These are phyloP conservation scores for Erythrolamprus reginae DNA, from an alignment of 2,113 vertebrate genomes.

Conservation along the genomic window DNA sequence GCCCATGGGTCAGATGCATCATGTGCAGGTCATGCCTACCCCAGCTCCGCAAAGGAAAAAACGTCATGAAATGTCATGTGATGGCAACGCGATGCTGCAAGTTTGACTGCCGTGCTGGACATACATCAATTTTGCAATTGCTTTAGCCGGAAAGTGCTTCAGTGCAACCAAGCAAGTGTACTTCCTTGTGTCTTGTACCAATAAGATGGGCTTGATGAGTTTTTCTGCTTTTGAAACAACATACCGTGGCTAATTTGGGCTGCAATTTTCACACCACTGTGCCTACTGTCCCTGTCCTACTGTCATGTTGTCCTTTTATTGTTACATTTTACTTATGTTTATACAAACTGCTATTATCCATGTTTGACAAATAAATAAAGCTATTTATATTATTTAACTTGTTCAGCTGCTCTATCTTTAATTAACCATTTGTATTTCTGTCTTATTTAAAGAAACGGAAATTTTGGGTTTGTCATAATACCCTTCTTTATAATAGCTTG, in stretches of 20 bases:
- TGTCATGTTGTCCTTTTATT: too few relatives aligned
- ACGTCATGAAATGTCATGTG: fast-evolving
- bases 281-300: too few relatives aligned
- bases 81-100: too few relatives aligned
- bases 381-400: background rate
- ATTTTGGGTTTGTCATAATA: background rate
- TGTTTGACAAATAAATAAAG: too few relatives aligned
- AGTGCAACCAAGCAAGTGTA: background rate
- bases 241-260: background rate
- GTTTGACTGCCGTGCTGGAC: background rate
- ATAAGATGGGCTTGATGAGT: background rate
- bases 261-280: too few relatives aligned
- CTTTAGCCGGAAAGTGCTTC: background rate
- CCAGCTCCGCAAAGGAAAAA: too few relatives aligned
- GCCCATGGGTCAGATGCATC: too few relatives aligned
- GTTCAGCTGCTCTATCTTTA: background rate
- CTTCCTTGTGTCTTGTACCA: background rate
- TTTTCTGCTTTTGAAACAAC: background rate
- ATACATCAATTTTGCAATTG: background rate
- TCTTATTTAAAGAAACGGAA: background rate
- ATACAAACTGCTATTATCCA: too few relatives aligned
- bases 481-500: background rate
- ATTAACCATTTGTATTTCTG: background rate
- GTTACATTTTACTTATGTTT: too few relatives aligned
- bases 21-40: too few relatives aligned